Evolutionary conservation across 2,113 vertebrate genomes (phyloP).

Genomic region (Desmodus rotundus): DNA sequence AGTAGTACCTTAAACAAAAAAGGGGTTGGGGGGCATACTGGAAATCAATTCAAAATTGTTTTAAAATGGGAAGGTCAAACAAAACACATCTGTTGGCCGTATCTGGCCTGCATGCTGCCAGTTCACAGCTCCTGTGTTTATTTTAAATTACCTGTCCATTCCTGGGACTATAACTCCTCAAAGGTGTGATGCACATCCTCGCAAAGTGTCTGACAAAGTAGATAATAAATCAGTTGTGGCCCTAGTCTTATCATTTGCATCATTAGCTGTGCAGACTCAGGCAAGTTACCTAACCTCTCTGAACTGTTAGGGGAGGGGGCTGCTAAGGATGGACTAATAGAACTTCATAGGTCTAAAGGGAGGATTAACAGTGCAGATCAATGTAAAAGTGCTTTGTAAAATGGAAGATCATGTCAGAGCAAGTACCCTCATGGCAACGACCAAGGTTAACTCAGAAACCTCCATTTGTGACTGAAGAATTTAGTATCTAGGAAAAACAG

Average conservation of each 20-base stretch:
- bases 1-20: neutral
- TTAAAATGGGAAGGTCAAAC: neutral
- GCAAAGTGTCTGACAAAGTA: neutral
- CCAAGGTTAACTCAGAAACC: neutral
- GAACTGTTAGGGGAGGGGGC: neutral
- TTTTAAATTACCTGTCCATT: neutral
- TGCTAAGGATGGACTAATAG: neutral
- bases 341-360: neutral
- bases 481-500: neutral
- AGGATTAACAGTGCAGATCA: neutral
- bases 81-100: neutral
- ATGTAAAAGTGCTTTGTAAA: neutral
- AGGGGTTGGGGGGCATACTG: neutral
- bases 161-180: neutral
- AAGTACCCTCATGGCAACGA: neutral
- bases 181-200: neutral
- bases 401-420: neutral
- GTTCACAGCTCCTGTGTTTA: neutral
- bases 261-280: neutral
- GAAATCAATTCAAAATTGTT: neutral
- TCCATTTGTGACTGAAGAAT: neutral
- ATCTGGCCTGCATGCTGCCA: neutral
- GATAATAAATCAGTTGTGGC: neutral
- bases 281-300: neutral
- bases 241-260: neutral